Conservation (phyloP, 2,888 invertebrate genomes). For the Gnatocerus cornutus region DNA sequence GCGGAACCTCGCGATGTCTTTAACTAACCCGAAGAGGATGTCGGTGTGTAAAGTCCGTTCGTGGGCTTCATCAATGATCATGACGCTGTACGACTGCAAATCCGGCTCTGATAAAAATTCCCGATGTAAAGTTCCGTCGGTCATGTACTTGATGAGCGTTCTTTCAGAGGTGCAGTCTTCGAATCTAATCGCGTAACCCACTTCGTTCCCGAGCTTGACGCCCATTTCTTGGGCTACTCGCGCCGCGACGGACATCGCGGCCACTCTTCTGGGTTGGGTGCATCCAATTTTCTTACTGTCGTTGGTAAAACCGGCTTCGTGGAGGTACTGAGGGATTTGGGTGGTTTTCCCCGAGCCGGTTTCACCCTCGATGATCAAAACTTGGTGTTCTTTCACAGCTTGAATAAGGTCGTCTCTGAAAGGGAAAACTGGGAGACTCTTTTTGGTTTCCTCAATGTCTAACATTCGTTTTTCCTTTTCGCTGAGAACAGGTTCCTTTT, state of each 20-base stretch:
- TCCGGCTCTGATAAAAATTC: slow-evolving; percentile 99
- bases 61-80: slow-evolving; percentile 99
- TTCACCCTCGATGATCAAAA: slow-evolving; percentile 97
- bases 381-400: slow-evolving; percentile 92
- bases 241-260: slow-evolving; percentile 99
- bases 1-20: slow-evolving; percentile 94
- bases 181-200: slow-evolving; percentile 94
- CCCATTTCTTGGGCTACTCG: slow-evolving; percentile 98
- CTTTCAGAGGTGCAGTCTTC: slow-evolving; percentile 99
- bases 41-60: slow-evolving; percentile 99
- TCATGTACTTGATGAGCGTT: slow-evolving; percentile 98
- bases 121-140: slow-evolving; percentile 97
- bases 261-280: slow-evolving; percentile 97
- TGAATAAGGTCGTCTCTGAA: slow-evolving; percentile 91
- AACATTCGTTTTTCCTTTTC: slow-evolving; percentile 82
- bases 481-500: slow-evolving; percentile 77
- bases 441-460: slow-evolving; percentile 92
- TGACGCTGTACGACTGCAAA: slow-evolving; percentile 95
- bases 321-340: slow-evolving; percentile 97
- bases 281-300: slow-evolving; percentile 88
- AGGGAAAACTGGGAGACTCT: slow-evolving; percentile 94
- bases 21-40: slow-evolving; percentile 97
- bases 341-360: slow-evolving; percentile 99
- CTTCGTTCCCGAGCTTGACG: slow-evolving; percentile 95
- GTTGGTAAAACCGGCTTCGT: slow-evolving; percentile 92